Percentiles rank a stretch among this genome's conserved stretches.
Conservation (phyloP, 2,113 vertebrate species). For the Caretta caretta region DNA sequence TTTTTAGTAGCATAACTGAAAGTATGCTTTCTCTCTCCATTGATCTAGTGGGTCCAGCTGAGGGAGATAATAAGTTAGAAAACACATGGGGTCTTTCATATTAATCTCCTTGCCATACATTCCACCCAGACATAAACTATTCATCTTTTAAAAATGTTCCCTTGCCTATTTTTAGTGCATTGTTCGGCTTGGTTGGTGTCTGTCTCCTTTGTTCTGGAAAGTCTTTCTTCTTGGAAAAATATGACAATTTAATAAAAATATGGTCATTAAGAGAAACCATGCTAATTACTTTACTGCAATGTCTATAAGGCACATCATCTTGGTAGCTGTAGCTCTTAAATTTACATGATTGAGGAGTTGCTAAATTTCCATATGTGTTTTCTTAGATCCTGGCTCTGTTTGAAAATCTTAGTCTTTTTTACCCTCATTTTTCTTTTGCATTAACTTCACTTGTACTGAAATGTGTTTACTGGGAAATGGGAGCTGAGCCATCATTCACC, state of each 20-base stretch:
- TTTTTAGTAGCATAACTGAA: background rate
- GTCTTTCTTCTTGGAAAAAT: background rate
- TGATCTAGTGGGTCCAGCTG: background rate
- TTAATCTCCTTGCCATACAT: background rate
- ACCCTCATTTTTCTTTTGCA: background rate
- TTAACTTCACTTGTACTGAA: background rate
- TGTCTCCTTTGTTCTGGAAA: background rate
- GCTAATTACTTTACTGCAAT: background rate
- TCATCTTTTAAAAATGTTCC: background rate
- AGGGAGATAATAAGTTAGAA: background rate
- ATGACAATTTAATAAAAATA: background rate
- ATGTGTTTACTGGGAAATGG: accelerated
- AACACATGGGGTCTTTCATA: background rate
- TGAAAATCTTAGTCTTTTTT: background rate
- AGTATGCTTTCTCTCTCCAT: background rate
- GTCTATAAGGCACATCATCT: background rate
- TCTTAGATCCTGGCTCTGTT: background rate
- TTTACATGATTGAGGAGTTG: background rate
- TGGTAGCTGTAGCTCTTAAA: too few species aligned
- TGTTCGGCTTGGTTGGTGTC: background rate
- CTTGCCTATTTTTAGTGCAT: background rate
- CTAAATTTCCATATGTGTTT: background rate
- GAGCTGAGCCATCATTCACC: too few species aligned
- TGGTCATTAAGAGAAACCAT: background rate
- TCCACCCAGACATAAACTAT: background rate